phyloP scores from a whole-genome alignment of 2,113 vertebrate genomes.

The Ictalurus furcatus region DNA sequence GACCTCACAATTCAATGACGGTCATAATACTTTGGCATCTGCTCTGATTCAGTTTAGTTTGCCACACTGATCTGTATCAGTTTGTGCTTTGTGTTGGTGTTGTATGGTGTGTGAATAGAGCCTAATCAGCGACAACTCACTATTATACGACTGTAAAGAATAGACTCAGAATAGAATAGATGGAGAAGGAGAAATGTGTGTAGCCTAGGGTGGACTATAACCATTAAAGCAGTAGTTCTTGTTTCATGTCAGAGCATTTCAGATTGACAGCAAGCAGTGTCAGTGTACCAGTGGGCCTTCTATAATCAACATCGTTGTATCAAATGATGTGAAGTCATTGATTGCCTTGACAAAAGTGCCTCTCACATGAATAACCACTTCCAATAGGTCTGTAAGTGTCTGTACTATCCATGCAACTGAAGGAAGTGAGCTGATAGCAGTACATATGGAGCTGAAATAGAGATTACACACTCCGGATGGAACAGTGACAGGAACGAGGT shows the following conservation, averaged over 20 bases:
- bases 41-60: conserved; percentile 12
- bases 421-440: conserved; percentile 31
- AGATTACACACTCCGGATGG: conserved; percentile 23
- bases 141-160: conserved; percentile 25
- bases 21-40: background rate
- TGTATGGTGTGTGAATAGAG: conserved; percentile 39
- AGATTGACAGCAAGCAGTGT: background rate
- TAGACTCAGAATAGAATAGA: background rate
- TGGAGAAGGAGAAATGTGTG: background rate
- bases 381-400: background rate
- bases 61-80: conserved; percentile 12
- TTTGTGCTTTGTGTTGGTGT: conserved; percentile 17
- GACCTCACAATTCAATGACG: background rate
- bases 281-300: background rate
- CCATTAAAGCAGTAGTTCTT: background rate
- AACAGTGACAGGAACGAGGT: conserved; percentile 31
- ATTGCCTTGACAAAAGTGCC: background rate
- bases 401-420: background rate
- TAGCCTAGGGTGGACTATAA: background rate
- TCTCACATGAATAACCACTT: conserved; percentile 1
- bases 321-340: background rate
- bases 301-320: background rate
- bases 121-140: conserved; percentile 32
- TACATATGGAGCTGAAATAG: conserved; percentile 24
- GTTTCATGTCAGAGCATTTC: background rate